Conservation (phyloP, 1,140 invertebrate genomes). For the Heliconius eleuchia region DNA sequence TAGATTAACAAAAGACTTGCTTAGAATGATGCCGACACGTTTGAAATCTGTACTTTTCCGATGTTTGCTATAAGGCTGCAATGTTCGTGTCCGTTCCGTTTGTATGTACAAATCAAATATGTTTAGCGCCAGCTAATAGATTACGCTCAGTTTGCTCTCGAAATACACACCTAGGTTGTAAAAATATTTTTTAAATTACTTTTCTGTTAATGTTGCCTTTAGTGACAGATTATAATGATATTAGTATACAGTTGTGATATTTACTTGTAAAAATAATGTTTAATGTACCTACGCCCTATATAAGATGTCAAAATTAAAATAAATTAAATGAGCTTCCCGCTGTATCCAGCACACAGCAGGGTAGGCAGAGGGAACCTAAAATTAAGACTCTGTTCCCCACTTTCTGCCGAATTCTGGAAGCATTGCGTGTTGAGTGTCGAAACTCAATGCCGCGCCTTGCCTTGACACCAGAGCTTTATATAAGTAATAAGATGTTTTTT, state of each 20-base stretch:
- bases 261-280: neutral
- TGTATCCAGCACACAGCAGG: too few relatives aligned
- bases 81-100: constrained; percentile 53
- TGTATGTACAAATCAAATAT: constrained; percentile 69
- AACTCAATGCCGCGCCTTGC: too few relatives aligned
- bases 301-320: too few relatives aligned
- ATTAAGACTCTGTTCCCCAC: too few relatives aligned
- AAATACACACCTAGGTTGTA: constrained; percentile 17
- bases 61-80: constrained; percentile 59
- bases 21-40: constrained; percentile 18
- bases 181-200: constrained; percentile 17
- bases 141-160: constrained; percentile 54
- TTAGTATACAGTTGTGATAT: neutral
- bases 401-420: too few relatives aligned
- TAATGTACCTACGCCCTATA: neutral
- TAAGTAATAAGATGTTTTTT: neutral
- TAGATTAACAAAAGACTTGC: constrained; percentile 36
- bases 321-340: too few relatives aligned
- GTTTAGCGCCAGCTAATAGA: constrained; percentile 70
- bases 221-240: neutral
- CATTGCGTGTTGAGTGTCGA: too few relatives aligned
- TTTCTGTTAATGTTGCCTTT: neutral
- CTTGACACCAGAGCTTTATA: too few relatives aligned
- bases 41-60: constrained; percentile 69
- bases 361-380: too few relatives aligned